Evolutionary conservation across 53 echinoderm and acorn worm species (phyloP).

Genomic region (Glandiceps talaboti): DNA sequence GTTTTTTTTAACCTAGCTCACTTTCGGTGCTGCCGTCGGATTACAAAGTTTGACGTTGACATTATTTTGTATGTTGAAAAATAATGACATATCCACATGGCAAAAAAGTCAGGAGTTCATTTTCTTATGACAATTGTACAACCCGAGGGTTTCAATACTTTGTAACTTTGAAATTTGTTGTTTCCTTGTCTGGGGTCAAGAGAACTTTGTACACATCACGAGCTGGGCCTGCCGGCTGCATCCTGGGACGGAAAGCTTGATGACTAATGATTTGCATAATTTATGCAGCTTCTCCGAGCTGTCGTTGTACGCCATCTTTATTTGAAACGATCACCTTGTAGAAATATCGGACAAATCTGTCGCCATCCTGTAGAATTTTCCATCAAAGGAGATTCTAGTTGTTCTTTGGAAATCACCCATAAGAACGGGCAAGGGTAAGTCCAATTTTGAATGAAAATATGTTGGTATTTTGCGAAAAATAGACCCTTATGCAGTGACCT

Average conservation of each 20-base stretch:
- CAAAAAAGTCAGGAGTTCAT: too few relatives aligned
- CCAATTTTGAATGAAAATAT: background rate
- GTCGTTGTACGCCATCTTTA: background rate
- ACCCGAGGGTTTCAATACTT: too few relatives aligned
- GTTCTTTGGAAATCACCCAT: constrained; percentile 31
- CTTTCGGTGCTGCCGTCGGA: too few relatives aligned
- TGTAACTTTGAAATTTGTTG: too few relatives aligned
- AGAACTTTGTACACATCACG: too few relatives aligned
- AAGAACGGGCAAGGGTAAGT: constrained; percentile 46
- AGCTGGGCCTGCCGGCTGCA: too few relatives aligned
- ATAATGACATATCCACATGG: too few relatives aligned
- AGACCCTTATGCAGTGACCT: background rate
- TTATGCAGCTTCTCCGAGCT: background rate
- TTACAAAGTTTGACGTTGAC: too few relatives aligned
- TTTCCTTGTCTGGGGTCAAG: too few relatives aligned
- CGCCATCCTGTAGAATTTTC: background rate
- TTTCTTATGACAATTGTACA: too few relatives aligned
- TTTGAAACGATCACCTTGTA: background rate
- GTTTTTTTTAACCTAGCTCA: too few relatives aligned
- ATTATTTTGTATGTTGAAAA: too few relatives aligned
- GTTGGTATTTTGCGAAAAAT: background rate
- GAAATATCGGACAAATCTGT: background rate
- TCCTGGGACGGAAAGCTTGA: background rate
- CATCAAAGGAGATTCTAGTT: constrained; percentile 3
- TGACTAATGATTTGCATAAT: background rate